Base-by-base conservation (phyloP, 2,797 vertebrate species). In the Xiphophorus birchmanni region DNA sequence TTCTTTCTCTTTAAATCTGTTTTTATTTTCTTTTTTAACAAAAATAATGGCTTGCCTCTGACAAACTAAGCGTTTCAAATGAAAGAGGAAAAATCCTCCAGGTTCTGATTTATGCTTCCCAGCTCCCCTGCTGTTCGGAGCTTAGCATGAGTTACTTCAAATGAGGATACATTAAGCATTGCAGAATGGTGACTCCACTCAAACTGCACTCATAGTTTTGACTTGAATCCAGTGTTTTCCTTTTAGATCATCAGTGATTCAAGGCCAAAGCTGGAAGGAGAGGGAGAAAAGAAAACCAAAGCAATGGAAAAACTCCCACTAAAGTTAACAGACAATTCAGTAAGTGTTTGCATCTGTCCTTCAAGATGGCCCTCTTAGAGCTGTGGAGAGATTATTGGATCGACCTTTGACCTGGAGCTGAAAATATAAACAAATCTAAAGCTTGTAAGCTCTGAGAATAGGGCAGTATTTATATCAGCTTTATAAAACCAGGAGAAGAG, bases 341-440 rank as follows among this genome's bases (percentile, higher is more conserved):
- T 44, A 83, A 92, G 90, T 85, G 87, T 86, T 82, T 84, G 73
- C 76, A 92, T 90, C 84, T 71, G 87, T 92, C 85, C 86, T 52
- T 37, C 52, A 74, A 58, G 65, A 76, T 73, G 44, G 58, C 67
- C 75, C 44, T 15, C 48, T 82, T 73, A 67, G 18, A 76, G 52
- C 69, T 65, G 72, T 45, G 76, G 78, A 84, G 80, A 85, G 76
- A 65, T 87, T 79, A 87, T 79, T 72, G 52, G 29, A 84, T 73
- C 44, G 72, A 40, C 67, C 58, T 87, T 85, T 90, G 82, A 83
- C 79, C 80, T 85, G 9, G 47, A 75, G 80, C 44, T 63, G 67
- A 40, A 65, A 72, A 72, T 72, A 72, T n/a, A 67, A 65, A 45
- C 29, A 75, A 81, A 75, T 75, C 74, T 74, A 21, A 44, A 85